Percentiles rank a stretch among this genome's conserved stretches.
These are phyloP conservation scores for Brenthis daphne DNA, from an alignment of 2,888 invertebrate genomes.

Conservation along the genomic window DNA sequence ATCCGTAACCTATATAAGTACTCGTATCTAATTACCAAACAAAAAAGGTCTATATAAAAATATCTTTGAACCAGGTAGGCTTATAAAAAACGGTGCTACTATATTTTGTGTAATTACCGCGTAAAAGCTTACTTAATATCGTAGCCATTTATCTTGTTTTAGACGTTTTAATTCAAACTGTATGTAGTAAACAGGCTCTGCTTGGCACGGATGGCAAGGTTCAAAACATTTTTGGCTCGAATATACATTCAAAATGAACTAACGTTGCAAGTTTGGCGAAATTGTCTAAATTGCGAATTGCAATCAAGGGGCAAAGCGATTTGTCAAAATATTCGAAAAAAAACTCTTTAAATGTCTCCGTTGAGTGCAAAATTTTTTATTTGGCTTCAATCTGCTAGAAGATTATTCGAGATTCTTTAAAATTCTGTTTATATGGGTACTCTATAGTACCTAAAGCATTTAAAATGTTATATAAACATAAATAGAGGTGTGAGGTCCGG, in stretches of 20 bases:
- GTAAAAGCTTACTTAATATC: slow-evolving; percentile 34
- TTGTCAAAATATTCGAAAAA: slow-evolving; percentile 23
- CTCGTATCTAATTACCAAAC: too few relatives aligned
- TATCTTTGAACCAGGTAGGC: too few relatives aligned
- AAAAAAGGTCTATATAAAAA: too few relatives aligned
- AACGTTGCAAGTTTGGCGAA: slow-evolving; percentile 35
- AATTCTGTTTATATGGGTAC: too few relatives aligned
- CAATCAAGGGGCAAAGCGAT: slow-evolving; percentile 39
- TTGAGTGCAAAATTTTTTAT: background rate
- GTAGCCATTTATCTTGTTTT: slow-evolving; percentile 38
- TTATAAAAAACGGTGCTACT: slow-evolving; percentile 18
- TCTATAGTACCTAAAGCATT: too few relatives aligned
- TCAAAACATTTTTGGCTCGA: slow-evolving; percentile 39
- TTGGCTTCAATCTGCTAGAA: too few relatives aligned
- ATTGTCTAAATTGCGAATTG: slow-evolving; percentile 39
- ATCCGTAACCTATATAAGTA: too few relatives aligned
- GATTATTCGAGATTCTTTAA: too few relatives aligned
- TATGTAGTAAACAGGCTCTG: slow-evolving; percentile 40
- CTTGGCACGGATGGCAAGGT: slow-evolving; percentile 37
- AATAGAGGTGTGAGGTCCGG: too few relatives aligned
- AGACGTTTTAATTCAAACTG: slow-evolving; percentile 45
- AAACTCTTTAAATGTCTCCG: background rate
- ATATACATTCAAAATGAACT: slow-evolving; percentile 34
- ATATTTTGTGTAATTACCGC: slow-evolving; percentile 35
- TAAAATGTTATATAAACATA: too few relatives aligned